Evolutionary conservation across 2,113 vertebrate genomes (phyloP), one percentile per base, ranked within the genome.

Genomic region (Saiga tatarica): DNA sequence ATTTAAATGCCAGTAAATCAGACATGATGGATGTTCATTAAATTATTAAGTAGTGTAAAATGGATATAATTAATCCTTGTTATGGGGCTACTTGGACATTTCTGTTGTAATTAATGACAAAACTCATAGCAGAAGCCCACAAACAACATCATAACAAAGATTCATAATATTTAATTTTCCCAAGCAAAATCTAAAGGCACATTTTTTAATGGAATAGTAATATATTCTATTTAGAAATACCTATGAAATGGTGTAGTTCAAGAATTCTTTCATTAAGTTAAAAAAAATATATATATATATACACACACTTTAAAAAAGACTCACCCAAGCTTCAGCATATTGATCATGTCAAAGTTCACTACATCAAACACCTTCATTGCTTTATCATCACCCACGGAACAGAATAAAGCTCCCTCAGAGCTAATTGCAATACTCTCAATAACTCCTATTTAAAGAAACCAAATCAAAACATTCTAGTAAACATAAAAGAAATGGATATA

Each of bases 331-430:
- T 99, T 99, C 95, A 99, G 99, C 99, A 99, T 99, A 97, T 99
- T 99, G 98, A 99, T 99, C 99, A 99, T 99, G 98, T 99, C 99
- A 97, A 99, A 99, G 98, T 99, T 99, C 96, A 99, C 99, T 1
- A 99, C 99, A 96, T 99, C 99, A 98, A 99, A 99, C 2, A 99
- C 99, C 97, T 99, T 99, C 99, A 99, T 99, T 96, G 99, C 99
- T 99, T 99, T 99, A 98, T 99, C 99, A 87, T 99, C 99, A 36
- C 99, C 99, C 71, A 99, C 99, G 16, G 99, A 99, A 97, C 99
- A 99, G 96, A 99, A 98, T 12, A 99, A 99, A 0, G 99, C 99
- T 14, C 99, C 99, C 92, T 99, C 99, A 3, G 99, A 99, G 97
- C 99, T 99, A 97, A 99, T 99, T 13, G 99, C 99, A 93, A 99